These are phyloP conservation scores for Mesochorus sp. DNA, from an alignment of 2,888 invertebrate species.

Conservation along the genomic window DNA sequence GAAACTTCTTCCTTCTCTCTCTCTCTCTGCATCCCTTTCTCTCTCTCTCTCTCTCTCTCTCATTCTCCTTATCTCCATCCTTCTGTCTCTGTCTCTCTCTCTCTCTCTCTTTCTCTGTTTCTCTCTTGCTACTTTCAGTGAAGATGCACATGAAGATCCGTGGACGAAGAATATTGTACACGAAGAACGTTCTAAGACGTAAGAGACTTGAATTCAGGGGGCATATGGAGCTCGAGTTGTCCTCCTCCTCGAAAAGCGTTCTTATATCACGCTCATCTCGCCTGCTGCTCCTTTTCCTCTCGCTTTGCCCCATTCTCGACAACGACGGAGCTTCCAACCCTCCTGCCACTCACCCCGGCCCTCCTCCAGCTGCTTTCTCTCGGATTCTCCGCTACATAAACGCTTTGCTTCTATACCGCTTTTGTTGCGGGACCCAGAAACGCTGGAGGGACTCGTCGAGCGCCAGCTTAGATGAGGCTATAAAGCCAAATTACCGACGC, in stretches of 20 bases:
- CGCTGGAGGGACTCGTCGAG: conserved; percentile 54
- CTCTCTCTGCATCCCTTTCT: conserved; percentile 54
- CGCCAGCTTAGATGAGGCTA: conserved; percentile 69
- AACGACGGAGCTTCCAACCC: conserved; percentile 3
- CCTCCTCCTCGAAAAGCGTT: conserved; percentile 33
- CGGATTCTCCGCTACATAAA: conserved; percentile 29
- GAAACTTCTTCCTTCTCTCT: background rate
- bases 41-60: background rate
- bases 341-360: conserved; percentile 22
- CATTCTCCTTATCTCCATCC: background rate
- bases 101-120: conserved; percentile 1
- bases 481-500: conserved; percentile 74
- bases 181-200: conserved; percentile 51
- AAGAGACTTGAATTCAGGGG: conserved; percentile 43
- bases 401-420: conserved; percentile 23
- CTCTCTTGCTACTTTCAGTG: conserved; percentile 56
- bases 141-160: conserved; percentile 41
- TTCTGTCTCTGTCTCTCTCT: background rate
- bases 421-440: conserved; percentile 46
- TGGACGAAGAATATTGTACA: conserved; percentile 6
- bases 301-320: background rate
- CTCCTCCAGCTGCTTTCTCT: conserved; percentile 17
- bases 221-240: conserved; percentile 3
- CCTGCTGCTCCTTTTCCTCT: conserved; percentile 21
- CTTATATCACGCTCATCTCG: conserved; percentile 34